Base-by-base conservation (phyloP, 2,113 vertebrate genomes). In the Amazona vittata region DNA sequence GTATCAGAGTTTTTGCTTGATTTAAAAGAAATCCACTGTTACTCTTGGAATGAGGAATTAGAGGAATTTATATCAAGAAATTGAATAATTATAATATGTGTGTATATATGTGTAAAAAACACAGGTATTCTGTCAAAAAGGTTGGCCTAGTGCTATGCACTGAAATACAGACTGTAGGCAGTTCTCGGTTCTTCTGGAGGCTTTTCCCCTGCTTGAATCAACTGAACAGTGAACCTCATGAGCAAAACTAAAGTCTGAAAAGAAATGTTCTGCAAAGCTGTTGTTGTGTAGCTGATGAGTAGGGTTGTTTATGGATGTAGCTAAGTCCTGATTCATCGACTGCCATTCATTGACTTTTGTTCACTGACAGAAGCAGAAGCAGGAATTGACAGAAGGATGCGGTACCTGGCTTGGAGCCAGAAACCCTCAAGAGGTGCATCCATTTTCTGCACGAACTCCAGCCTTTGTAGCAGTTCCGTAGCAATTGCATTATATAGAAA, bases 371-470 rank as follows among this genome's bases (percentile, higher is more conserved):
- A n/a, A 78, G 31, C 85, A 83, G 55, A 67, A 35, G 49, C 77
- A 89, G 92, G 60, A 74, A 67, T 50, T 84, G 96, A 90, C 93
- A 93, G 90, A 75, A 94, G 96, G 85, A 92, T 91, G 69, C 83
- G 90, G 76, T 41, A 12, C 55, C 83, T 96, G 94, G 90, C 92
- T 81, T 68, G 33, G 39, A 83, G 93, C 90, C 90, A 97, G 79
- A 49, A 91, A 15, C 47, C 64, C 90, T 92, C 64, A 26, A 81
- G 93, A 93, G 76, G 33, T 94, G 75, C 82, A 86, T 94, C 86
- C 47, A 82, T 94, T 92, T 95, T 75, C 88, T 93, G 43, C 35
- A 47, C 73, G 71, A 89, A 60, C 50, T 83, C 55, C 68, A 62
- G 68, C 83, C 76, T 93, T 71, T 84, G 50, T 37, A 50, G 39